Conservation (phyloP, 2,888 invertebrate genomes). For the Drosophila prolongata region DNA sequence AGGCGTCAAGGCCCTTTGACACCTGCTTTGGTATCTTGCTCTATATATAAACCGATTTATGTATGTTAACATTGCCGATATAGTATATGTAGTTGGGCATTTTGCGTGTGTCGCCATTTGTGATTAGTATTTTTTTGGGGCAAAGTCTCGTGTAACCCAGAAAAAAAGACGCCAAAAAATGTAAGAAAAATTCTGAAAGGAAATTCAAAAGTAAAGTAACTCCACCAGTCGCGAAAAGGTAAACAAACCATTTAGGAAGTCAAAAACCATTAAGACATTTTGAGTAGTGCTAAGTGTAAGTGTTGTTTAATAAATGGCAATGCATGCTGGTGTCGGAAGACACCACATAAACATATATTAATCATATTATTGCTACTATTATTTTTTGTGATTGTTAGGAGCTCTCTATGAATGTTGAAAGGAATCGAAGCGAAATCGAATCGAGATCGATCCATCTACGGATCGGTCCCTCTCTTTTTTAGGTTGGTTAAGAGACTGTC, state of each 20-base stretch:
- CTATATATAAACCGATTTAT: conserved; percentile 47
- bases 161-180: conserved; percentile 24
- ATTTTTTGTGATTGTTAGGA: conserved; percentile 71
- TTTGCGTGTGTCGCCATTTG: conserved; percentile 65
- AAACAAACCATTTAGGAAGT: conserved; percentile 16
- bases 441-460: conserved; percentile 30
- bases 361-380: conserved; percentile 40
- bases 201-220: conserved; percentile 34
- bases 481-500: conserved; percentile 50
- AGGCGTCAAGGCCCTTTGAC: conserved; percentile 23
- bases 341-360: conserved; percentile 24
- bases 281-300: conserved; percentile 39
- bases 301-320: conserved; percentile 42
- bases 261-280: conserved; percentile 21
- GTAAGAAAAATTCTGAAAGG: conserved; percentile 20
- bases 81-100: conserved; percentile 55
- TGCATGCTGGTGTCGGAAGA: conserved; percentile 31
- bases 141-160: conserved; percentile 38
- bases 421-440: conserved; percentile 57
- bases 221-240: conserved; percentile 15
- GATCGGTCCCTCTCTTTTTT: conserved; percentile 37
- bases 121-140: conserved; percentile 64
- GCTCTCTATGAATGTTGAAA: conserved; percentile 66
- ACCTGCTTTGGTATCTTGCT: conserved; percentile 39
- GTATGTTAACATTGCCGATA: conserved; percentile 52